Percentiles rank a stretch among this genome's conserved stretches.
Evolutionary conservation across 2,113 vertebrate genomes (phyloP).

Genomic region (Plestiodon gilberti): DNA sequence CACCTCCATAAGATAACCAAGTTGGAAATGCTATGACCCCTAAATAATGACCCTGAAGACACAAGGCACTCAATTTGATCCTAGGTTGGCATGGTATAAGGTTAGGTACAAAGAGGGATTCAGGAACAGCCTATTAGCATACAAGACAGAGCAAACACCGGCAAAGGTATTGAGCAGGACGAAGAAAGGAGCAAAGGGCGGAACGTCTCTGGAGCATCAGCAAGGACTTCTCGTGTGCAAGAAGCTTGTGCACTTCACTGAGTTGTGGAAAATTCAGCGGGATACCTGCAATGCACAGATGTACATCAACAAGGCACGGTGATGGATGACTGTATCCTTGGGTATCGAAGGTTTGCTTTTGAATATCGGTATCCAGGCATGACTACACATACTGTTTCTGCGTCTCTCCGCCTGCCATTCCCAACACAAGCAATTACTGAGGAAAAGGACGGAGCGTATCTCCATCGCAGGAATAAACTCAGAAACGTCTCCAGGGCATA

Average conservation of each 20-base stretch:
- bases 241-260: background rate
- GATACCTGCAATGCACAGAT: background rate
- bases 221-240: background rate
- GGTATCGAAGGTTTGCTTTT: fast-evolving
- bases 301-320: background rate
- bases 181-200: background rate
- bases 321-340: background rate
- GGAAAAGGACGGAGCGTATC: background rate
- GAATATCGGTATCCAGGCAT: background rate
- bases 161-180: background rate
- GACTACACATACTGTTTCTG: fast-evolving
- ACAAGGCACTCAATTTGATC: background rate
- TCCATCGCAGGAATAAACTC: conserved; percentile 15
- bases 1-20: background rate
- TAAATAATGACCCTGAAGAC: background rate
- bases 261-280: background rate
- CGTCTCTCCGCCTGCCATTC: background rate
- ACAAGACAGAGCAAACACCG: conserved; percentile 18
- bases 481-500: conserved; percentile 26
- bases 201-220: background rate
- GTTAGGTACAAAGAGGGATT: conserved; percentile 36
- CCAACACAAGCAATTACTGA: conserved; percentile 9
- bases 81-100: conserved; percentile 8
- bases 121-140: conserved; percentile 9
- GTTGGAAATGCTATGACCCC: background rate